Percentiles rank a stretch among this genome's conserved stretches.
phyloP scores from a whole-genome alignment of 1,140 invertebrate species.

The Drosophila orena region DNA sequence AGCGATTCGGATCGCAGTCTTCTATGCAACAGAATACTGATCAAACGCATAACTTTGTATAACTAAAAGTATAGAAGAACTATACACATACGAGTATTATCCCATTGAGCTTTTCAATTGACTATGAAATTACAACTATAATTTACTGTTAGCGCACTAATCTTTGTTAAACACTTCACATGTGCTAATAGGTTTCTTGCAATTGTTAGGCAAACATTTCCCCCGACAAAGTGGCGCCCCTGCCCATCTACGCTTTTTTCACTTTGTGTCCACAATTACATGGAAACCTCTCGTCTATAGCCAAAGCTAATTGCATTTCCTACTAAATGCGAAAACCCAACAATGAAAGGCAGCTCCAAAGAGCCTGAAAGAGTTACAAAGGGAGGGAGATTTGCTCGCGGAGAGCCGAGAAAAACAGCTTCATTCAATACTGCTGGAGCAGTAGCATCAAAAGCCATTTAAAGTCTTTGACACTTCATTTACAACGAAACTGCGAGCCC shows the following conservation, averaged over 20 bases:
- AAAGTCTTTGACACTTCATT: constrained; percentile 83
- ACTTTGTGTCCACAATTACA: constrained; percentile 23
- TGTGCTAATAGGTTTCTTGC: constrained; percentile 33
- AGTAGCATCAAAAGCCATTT: constrained; percentile 82
- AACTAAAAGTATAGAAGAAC: no score
- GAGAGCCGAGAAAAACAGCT: constrained; percentile 66
- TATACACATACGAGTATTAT: neutral
- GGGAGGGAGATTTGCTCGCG: constrained; percentile 31
- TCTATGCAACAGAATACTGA: no score
- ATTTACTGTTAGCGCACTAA: neutral
- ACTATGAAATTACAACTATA: neutral
- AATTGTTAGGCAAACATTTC: constrained; percentile 32
- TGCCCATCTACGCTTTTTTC: constrained; percentile 9
- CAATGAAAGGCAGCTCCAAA: constrained; percentile 23
- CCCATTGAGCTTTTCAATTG: neutral
- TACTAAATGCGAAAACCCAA: constrained; percentile 51
- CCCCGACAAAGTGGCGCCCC: constrained; percentile 8
- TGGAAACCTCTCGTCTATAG: constrained; percentile 32
- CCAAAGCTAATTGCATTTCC: constrained; percentile 54
- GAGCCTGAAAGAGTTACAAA: neutral
- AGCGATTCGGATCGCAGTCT: neutral
- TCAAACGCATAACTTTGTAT: no score
- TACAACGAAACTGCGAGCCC: constrained; percentile 67
- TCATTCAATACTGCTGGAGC: constrained; percentile 62
- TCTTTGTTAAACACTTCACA: constrained; percentile 5